Conservation (phyloP, 2,888 invertebrate genomes). For the Cremastobaeus sp. region DNA sequence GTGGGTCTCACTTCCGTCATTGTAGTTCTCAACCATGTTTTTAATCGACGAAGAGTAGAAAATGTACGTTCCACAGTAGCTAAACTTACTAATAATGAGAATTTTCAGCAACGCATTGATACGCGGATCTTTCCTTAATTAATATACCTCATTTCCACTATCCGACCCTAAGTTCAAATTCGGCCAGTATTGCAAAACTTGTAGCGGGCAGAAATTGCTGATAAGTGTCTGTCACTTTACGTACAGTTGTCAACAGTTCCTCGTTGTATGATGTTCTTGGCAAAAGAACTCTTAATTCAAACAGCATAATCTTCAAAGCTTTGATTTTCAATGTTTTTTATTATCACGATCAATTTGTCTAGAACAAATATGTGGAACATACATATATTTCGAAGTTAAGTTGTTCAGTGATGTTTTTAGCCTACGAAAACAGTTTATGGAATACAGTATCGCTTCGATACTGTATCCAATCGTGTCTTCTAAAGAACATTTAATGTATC, state of each 20-base stretch:
- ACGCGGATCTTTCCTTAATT: too few relatives aligned
- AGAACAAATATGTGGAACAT: background rate
- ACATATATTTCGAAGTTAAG: background rate
- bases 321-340: too few relatives aligned
- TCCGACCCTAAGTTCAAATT: conserved; percentile 44
- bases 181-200: background rate
- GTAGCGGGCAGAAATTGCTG: background rate
- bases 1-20: too few relatives aligned
- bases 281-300: conserved; percentile 62
- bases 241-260: background rate
- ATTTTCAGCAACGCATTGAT: conserved; percentile 48
- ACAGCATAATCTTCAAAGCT: too few relatives aligned
- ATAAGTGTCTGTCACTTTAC: background rate
- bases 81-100: conserved; percentile 58
- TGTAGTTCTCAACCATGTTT: conserved; percentile 60
- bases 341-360: background rate
- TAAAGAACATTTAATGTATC: conserved; percentile 62
- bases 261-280: conserved; percentile 25
- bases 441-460: conserved; percentile 62
- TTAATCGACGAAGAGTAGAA: conserved; percentile 61
- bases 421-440: conserved; percentile 63
- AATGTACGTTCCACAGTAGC: conserved; percentile 60
- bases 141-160: too few relatives aligned
- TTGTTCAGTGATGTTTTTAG: conserved; percentile 60
- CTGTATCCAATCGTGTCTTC: conserved; percentile 62